Evolutionary conservation across 2,888 invertebrate species (phyloP), one percentile per base, ranked within the genome.

Genomic region (Dione juno): DNA sequence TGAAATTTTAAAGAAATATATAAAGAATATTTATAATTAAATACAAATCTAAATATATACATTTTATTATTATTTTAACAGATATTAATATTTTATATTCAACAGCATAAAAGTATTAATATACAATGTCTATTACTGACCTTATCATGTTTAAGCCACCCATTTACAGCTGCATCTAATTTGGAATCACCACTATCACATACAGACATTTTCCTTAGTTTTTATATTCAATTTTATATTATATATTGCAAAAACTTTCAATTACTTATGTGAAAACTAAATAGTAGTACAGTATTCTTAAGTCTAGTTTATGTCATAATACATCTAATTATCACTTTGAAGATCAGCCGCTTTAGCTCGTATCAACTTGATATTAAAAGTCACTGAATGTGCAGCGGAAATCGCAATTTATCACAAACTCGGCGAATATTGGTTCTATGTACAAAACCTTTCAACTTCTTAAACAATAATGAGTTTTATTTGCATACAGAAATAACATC

Each of bases 71-170:
- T n/a, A n/a, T n/a, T n/a, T n/a, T 28, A 28, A 28, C 28, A 28
- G 28, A 28, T 3, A 28, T 28, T 28, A 28, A 28, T 14, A 45
- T n/a, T n/a, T 45, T 14, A n/a, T 50, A 16, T 1, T 50, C 48
- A n/a, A 5, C n/a, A 19, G 1, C 11, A 50, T 5, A 41, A 19
- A 37, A 13, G 41, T 59, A 14, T 13, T 41, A 21, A 59, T 43
- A 7, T 21, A 16, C n/a, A n/a, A n/a, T n/a, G n/a, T n/a, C 8
- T 37, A 43, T 45, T 61, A 50, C 81, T 80, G 88, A 95, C 96
- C 93, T 95, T 94, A 83, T 97, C 97, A 95, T 95, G 96, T 75
- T 91, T 84, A 6, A 97, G 83, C 97, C 97, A 98, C 77, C 95
- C 95, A 16, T 93, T 88, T 14, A 97, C 94, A 84, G 95, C 96